Evolutionary conservation across 2,888 invertebrate genomes (phyloP).

Genomic region (Drosophila paracracens): DNA sequence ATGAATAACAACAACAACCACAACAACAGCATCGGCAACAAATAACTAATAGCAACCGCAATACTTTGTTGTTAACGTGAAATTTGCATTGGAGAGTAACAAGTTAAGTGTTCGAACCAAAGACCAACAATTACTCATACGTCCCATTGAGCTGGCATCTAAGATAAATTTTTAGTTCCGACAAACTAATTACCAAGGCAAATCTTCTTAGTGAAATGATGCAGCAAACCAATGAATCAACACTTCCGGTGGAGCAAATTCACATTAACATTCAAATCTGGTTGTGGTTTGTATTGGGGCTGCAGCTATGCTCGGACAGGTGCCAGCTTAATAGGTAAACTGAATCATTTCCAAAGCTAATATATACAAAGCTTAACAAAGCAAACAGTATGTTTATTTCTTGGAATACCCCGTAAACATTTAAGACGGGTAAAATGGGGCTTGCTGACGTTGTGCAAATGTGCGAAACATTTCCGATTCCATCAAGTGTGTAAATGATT

Average conservation of each 20-base stretch:
- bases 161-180: slow-evolving; percentile 43
- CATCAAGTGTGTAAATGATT: not conserved
- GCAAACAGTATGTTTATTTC: slow-evolving; percentile 44
- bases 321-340: slow-evolving; percentile 44
- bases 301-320: slow-evolving; percentile 32
- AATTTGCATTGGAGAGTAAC: slow-evolving; percentile 51
- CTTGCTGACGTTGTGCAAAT: not conserved
- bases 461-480: not conserved
- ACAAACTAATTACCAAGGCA: slow-evolving; percentile 51
- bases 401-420: not conserved
- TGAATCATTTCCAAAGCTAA: slow-evolving; percentile 46
- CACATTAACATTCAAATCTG: slow-evolving; percentile 17
- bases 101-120: slow-evolving; percentile 29
- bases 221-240: slow-evolving; percentile 46
- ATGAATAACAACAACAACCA: slow-evolving; percentile 50
- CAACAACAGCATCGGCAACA: not conserved
- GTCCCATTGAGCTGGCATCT: slow-evolving; percentile 32
- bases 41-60: slow-evolving; percentile 9
- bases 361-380: slow-evolving; percentile 30
- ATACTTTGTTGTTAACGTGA: slow-evolving; percentile 37
- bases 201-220: slow-evolving; percentile 20
- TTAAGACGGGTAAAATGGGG: not conserved
- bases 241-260: slow-evolving; percentile 43
- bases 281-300: slow-evolving; percentile 26
- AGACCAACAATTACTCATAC: slow-evolving; percentile 65